Evolutionary conservation across 1,140 invertebrate species (phyloP), one percentile per base, ranked within the genome.

Genomic region (Trigoniulus corallinus): DNA sequence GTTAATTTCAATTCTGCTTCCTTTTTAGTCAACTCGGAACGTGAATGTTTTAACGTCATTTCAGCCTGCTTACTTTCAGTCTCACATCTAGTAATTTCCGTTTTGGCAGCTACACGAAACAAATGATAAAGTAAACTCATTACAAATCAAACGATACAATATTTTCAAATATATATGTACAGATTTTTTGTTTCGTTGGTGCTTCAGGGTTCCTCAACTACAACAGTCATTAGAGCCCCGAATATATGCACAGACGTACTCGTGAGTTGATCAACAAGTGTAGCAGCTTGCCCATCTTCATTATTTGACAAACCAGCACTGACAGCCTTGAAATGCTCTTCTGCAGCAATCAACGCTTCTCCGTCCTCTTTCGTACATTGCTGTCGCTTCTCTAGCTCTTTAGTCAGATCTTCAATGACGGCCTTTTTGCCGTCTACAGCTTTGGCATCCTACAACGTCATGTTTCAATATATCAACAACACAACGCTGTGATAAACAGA

Each of bases 201-300:
- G n/a, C n/a, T n/a, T n/a, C n/a, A n/a, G n/a, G n/a, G n/a, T 34
- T 34, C 15, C 29, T 7, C 29, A 34, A 34, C 15, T 34, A 34
- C 15, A 7, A 7, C 15, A 7, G 7, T 34, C 7, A 34, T 34
- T 34, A 7, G 7, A 34, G 29, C 15, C 29, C 7, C 29, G 7
- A 52, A 40, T 23, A 26, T 57, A 29, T 22, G n/a, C 15, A 21
- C 21, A 18, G 25, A 62, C 62, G 56, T 63, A 83, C 82, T 75
- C 58, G 91, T 91, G 1, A 94, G 68, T 62, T 94, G 88, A 56
- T 93, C 85, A 62, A 88, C 82, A 20, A 95, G 68, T 3, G 88
- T 88, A n/a, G 82, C 77, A 50, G 80, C 79, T 63, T 81, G 74
- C 15, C 88, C 87, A 58, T 79, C 78, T n/a, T 82, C 80, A 51